phyloP scores from a whole-genome alignment of 2,113 vertebrate species.

The Saccopteryx bilineata region DNA sequence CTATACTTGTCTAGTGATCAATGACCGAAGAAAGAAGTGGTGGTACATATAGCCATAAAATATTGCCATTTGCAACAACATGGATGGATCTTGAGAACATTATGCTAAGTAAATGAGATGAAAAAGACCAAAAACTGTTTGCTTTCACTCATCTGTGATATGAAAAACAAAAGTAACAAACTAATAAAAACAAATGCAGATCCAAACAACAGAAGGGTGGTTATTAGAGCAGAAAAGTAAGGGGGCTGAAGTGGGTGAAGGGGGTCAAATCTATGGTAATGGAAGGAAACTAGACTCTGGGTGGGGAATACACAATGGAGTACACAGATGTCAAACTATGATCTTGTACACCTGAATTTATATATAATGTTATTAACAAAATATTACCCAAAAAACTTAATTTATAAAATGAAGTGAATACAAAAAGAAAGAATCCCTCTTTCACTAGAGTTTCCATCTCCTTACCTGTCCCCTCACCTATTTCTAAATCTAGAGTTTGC shows the following conservation, averaged over 20 bases:
- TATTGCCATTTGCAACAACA: not conserved
- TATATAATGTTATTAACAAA: not conserved
- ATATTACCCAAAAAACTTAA: not conserved
- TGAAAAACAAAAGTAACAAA: not conserved
- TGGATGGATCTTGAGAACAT: not conserved
- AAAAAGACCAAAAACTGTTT: not conserved
- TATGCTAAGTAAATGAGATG: not conserved
- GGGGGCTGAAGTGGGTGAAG: not conserved
- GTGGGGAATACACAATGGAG: too few species aligned
- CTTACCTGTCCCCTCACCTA: not conserved
- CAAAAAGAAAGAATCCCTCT: not conserved
- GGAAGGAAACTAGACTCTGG: not conserved
- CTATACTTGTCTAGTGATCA: not conserved
- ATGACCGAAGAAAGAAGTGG: not conserved
- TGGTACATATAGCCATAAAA: not conserved
- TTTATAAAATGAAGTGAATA: not conserved
- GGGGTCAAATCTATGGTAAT: not conserved
- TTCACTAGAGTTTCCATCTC: not conserved
- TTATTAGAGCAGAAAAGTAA: not conserved
- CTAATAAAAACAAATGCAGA: not conserved
- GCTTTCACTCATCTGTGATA: not conserved
- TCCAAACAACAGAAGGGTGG: not conserved
- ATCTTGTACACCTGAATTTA: not conserved
- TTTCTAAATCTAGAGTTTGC: constrained; percentile 5
- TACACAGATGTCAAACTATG: not conserved